These are phyloP conservation scores for Dinothrombium tinctorium DNA, from an alignment of 1,140 invertebrate genomes.

Conservation along the genomic window DNA sequence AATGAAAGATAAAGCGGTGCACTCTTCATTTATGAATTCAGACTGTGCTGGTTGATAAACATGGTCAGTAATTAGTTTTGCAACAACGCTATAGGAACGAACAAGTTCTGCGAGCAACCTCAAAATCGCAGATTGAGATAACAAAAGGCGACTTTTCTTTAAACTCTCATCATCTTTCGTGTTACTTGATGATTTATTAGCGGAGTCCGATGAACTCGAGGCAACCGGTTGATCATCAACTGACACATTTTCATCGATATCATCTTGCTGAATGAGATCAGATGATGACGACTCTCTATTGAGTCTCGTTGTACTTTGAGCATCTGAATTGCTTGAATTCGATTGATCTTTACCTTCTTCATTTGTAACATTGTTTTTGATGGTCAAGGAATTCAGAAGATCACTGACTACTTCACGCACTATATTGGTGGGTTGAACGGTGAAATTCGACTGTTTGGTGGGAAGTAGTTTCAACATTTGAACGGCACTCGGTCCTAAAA, in stretches of 20 bases:
- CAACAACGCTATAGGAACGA: slow-evolving; percentile 49
- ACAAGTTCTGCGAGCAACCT: slow-evolving; percentile 57
- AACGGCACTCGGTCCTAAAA: slow-evolving; percentile 19
- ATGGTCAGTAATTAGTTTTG: slow-evolving; percentile 47
- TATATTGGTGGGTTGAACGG: slow-evolving; percentile 4
- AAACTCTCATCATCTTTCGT: slow-evolving; percentile 18
- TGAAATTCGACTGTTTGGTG: slow-evolving; percentile 15
- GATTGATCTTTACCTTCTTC: neutral
- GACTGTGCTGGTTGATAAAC: slow-evolving; percentile 35
- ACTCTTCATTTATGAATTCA: slow-evolving; percentile 40
- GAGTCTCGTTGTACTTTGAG: too few relatives aligned
- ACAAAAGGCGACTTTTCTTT: slow-evolving; percentile 28
- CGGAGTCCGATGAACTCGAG: neutral
- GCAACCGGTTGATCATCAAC: neutral
- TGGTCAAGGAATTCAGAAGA: slow-evolving; percentile 38
- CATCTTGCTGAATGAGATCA: slow-evolving; percentile 17
- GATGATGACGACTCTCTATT: neutral
- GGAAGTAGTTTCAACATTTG: slow-evolving; percentile 23
- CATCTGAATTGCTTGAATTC: too few relatives aligned
- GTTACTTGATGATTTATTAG: too few relatives aligned
- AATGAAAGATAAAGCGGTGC: slow-evolving; percentile 48
- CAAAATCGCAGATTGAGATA: slow-evolving; percentile 49
- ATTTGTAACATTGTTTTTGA: slow-evolving; percentile 17
- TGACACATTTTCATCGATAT: slow-evolving; percentile 10
- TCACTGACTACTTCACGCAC: slow-evolving; percentile 36